phyloP scores from a whole-genome alignment of 2,113 vertebrate genomes.

The Hyperoodon ampullatus region DNA sequence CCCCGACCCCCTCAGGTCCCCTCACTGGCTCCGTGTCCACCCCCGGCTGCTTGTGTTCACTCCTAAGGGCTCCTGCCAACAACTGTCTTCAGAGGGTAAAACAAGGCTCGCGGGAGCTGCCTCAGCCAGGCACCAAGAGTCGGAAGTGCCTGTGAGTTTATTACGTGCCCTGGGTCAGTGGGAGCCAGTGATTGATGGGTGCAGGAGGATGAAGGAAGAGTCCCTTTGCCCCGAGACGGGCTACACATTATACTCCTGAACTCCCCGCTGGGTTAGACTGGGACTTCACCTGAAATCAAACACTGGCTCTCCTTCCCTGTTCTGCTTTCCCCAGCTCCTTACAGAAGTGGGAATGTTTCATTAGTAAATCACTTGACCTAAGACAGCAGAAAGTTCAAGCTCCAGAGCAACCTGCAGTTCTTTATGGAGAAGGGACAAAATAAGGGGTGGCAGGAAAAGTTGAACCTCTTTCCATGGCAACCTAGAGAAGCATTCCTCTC shows the following conservation, averaged over 20 bases:
- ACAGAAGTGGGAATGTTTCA: background rate
- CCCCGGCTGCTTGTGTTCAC: background rate
- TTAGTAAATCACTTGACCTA: background rate
- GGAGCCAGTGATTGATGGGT: too few species aligned
- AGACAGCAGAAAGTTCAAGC: background rate
- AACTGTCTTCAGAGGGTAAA: background rate
- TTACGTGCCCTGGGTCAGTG: rapidly evolving
- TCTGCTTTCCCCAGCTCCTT: background rate
- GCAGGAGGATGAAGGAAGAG: too few species aligned
- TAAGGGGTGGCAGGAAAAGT: background rate
- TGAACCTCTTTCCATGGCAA: background rate
- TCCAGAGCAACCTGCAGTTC: background rate
- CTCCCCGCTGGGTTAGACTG: background rate
- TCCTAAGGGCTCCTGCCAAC: background rate
- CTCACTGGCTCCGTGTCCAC: background rate
- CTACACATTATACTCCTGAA: background rate
- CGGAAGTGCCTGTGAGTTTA: background rate
- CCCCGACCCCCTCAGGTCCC: background rate
- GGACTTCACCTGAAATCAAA: background rate
- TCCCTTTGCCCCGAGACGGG: background rate
- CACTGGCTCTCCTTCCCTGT: background rate
- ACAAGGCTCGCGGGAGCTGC: rapidly evolving
- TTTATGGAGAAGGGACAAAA: background rate
- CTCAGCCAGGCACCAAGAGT: background rate
- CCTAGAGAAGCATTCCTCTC: background rate